phyloP scores from a whole-genome alignment of 2,113 vertebrate species.

The Chrysemys picta region DNA sequence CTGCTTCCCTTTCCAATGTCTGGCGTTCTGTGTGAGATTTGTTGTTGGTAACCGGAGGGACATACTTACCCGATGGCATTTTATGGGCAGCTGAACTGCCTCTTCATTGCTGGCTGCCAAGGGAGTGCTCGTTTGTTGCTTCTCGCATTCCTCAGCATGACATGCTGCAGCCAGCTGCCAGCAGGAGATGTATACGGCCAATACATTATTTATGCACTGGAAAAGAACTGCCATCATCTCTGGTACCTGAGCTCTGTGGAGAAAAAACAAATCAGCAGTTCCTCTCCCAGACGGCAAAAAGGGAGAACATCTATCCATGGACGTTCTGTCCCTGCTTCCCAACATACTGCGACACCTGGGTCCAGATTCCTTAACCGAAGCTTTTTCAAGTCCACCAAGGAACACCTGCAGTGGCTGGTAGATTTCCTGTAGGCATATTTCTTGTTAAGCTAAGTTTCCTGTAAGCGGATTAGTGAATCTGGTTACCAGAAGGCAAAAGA shows the following conservation, averaged over 20 bases:
- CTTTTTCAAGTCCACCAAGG: neutral
- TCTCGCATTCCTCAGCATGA: neutral
- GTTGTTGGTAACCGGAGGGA: neutral
- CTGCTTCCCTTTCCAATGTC: neutral
- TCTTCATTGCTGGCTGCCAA: neutral
- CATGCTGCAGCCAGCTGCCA: neutral
- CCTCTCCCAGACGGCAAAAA: neutral
- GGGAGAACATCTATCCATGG: neutral
- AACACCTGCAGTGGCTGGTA: neutral
- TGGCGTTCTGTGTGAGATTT: neutral
- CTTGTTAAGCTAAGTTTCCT: neutral
- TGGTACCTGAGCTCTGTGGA: neutral
- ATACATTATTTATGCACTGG: neutral
- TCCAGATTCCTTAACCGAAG: neutral
- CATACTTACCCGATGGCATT: rapidly evolving
- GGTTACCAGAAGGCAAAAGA: neutral
- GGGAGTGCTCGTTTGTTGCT: neutral
- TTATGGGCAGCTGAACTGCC: neutral
- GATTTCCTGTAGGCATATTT: neutral
- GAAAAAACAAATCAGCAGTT: neutral
- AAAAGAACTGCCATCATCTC: neutral
- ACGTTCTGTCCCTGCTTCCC: neutral
- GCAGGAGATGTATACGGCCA: rapidly evolving
- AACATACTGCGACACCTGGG: neutral
- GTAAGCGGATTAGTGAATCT: neutral